Conservation (phyloP, 2,113 vertebrate genomes). For the Ictalurus punctatus region DNA sequence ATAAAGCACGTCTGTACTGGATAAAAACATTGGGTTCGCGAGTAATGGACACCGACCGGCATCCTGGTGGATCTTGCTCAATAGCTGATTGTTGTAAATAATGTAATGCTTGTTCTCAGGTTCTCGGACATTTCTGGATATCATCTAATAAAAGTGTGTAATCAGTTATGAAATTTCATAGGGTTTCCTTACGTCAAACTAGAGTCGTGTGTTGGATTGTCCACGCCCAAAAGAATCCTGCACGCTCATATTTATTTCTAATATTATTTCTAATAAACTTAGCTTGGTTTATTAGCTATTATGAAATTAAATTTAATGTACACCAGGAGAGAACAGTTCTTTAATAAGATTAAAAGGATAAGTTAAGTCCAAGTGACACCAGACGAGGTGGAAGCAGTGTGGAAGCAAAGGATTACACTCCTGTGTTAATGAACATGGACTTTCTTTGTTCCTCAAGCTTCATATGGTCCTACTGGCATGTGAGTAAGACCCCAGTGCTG, state of each 20-base stretch:
- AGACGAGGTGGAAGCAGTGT: neutral
- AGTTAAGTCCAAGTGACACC: neutral
- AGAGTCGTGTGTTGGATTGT: neutral
- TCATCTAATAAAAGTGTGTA: neutral
- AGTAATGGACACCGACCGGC: constrained; percentile 2
- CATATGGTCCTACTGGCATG: too few relatives aligned
- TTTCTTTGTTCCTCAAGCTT: neutral
- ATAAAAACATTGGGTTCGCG: constrained; percentile 20
- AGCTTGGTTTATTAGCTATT: neutral
- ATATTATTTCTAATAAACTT: neutral
- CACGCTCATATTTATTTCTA: neutral
- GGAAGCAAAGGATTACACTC: too few relatives aligned
- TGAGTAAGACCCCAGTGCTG: too few relatives aligned
- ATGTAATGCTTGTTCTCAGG: neutral
- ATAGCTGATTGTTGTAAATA: constrained; percentile 28
- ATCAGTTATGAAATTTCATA: neutral
- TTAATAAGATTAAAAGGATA: neutral
- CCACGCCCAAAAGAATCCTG: neutral
- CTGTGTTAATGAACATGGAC: neutral
- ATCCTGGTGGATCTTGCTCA: neutral
- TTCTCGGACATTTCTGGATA: neutral
- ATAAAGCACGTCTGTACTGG: constrained; percentile 18
- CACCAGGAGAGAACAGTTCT: neutral
- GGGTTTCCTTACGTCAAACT: neutral
- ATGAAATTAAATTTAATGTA: neutral